Evolutionary conservation across 1,140 invertebrate genomes (phyloP).

Genomic region (Sinella curviseta): DNA sequence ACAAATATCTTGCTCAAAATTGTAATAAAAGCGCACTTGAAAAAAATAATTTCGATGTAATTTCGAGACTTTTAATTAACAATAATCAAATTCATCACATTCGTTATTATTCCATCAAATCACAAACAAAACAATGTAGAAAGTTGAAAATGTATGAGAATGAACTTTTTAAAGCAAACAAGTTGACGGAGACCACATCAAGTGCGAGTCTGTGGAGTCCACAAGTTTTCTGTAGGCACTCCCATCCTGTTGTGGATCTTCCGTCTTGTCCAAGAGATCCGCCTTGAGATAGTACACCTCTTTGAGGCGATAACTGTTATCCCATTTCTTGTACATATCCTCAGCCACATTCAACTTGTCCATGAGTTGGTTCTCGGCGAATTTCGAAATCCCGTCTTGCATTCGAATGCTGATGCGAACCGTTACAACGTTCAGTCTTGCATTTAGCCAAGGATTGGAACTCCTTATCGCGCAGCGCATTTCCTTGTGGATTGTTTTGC

Average conservation of each 20-base stretch:
- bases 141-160: too few relatives aligned
- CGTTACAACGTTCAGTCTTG: constrained; percentile 28
- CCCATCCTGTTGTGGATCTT: neutral
- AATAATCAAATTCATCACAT: too few relatives aligned
- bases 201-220: neutral
- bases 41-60: too few relatives aligned
- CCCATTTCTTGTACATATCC: constrained; percentile 34
- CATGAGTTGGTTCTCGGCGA: neutral
- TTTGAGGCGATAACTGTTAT: constrained; percentile 37
- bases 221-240: neutral
- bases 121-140: too few relatives aligned
- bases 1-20: too few relatives aligned
- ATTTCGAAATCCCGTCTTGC: neutral
- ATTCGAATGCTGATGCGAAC: constrained; percentile 20
- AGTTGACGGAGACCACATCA: neutral
- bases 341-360: constrained; percentile 16
- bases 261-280: constrained; percentile 12
- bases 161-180: neutral
- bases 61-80: too few relatives aligned
- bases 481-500: constrained; percentile 37
- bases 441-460: constrained; percentile 33
- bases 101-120: too few relatives aligned
- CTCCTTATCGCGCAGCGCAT: constrained; percentile 32
- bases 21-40: too few relatives aligned
- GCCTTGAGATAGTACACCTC: constrained; percentile 31